Evolutionary conservation across 2,888 invertebrate species (phyloP), one percentile per base, ranked within the genome.

Genomic region (Synanthedon andrenaeformis): DNA sequence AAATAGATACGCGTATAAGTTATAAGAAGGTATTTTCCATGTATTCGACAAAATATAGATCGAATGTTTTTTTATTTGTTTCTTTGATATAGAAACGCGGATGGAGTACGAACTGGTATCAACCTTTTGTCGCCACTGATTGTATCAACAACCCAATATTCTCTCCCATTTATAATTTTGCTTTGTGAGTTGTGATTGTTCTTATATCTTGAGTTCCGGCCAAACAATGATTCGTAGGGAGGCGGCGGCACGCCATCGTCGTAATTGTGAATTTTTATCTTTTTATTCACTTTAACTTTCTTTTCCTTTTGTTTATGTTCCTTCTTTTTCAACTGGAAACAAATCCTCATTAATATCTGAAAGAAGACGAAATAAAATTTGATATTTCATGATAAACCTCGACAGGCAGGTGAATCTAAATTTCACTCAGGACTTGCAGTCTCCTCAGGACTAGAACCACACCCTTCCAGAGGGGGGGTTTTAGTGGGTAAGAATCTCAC

Each of bases 21-120:
- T 6, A 8, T 28, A 28, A 3, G 35, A 10, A 23, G 23, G 23
- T 58, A 57, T 59, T 57, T 58, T 55, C 53, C 59, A 57, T 57
- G 50, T 12, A 49, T 49, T 49, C 23, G 10, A 35, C 35, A 35
- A 3, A 35, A 35, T 8, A 35, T 35, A 35, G 35, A 35, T 35
- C 0, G 10, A 35, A 35, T 35, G 8, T 35, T 35, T 35, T 0
- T 35, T 49, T 49, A 49, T 49, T 65, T 65, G 50, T 64, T 57
- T 52, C 66, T 65, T 54, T 92, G 92, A 79, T 93, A 95, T 4
- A 95, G 77, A 52, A 94, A 90, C 11, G 94, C 93, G 0, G 95
- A 94, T 0, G 94, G 94, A 3, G 92, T 90, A 59, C 94, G 81
- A 0, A 92, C 88, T 0, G 95, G 95, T 52, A 95, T 90, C 55